Conservation (phyloP, 2,113 vertebrate genomes). For the Daboia siamensis region DNA sequence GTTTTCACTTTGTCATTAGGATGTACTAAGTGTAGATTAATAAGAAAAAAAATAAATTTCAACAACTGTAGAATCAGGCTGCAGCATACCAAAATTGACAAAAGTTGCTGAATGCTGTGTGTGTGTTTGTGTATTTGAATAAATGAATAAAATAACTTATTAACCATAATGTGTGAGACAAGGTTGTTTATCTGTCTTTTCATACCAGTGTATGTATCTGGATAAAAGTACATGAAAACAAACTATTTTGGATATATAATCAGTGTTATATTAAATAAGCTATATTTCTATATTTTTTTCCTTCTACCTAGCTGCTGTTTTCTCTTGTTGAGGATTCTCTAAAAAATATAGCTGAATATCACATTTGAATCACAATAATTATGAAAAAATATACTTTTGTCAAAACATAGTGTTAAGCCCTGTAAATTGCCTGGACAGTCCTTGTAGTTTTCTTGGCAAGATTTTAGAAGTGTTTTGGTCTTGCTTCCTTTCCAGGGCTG, state of each 20-base stretch:
- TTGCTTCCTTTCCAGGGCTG: not conserved
- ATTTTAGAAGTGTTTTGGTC: not conserved
- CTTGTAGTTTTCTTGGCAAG: not conserved
- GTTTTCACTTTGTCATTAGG: too few relatives aligned
- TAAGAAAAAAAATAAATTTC: too few relatives aligned
- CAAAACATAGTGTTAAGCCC: not conserved
- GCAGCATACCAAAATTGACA: too few relatives aligned
- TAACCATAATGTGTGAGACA: not conserved
- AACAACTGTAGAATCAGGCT: too few relatives aligned
- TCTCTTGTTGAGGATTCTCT: not conserved
- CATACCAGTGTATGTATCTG: not conserved
- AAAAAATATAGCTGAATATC: not conserved
- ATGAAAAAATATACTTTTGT: not conserved
- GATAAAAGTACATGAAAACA: not conserved
- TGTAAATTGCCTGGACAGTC: not conserved
- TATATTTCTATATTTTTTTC: not conserved
- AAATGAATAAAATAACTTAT: not conserved
- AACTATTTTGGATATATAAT: not conserved
- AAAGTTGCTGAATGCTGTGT: too few relatives aligned
- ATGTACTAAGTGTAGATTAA: too few relatives aligned
- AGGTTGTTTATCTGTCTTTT: not conserved
- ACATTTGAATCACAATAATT: not conserved
- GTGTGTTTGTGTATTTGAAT: not conserved
- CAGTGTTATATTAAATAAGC: not conserved
- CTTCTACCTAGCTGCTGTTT: not conserved